Evolutionary conservation across 2,113 vertebrate species (phyloP).

Genomic region (Xiphorhynchus elegans): DNA sequence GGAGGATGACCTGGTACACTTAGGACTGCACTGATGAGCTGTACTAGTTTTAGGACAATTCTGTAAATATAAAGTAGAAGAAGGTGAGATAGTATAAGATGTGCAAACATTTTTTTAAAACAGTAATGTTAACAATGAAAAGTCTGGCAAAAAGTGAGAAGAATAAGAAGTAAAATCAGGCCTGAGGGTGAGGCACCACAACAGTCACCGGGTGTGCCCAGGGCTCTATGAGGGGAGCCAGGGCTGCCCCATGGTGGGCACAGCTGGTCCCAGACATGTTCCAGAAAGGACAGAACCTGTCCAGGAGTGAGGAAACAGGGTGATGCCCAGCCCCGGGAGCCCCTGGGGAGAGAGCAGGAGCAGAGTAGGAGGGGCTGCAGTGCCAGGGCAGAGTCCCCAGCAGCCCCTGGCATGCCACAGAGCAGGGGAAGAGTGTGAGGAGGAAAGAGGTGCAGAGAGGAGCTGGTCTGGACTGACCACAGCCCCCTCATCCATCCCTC

Average conservation of each 20-base stretch:
- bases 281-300: not conserved
- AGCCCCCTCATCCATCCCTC: too few species aligned
- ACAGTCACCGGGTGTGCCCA: not conserved
- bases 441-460: not conserved
- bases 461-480: not conserved
- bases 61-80: not conserved
- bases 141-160: not conserved
- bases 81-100: not conserved
- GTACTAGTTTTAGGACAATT: not conserved
- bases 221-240: not conserved
- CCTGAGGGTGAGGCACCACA: not conserved
- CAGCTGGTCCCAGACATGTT: not conserved
- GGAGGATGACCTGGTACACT: not conserved
- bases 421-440: not conserved
- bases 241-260: rapidly evolving
- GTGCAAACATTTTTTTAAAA: not conserved
- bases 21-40: not conserved
- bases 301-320: not conserved
- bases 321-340: not conserved
- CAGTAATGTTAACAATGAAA: not conserved
- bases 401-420: not conserved
- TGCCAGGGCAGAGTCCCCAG: not conserved
- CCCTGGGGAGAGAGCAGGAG: not conserved
- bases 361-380: not conserved
- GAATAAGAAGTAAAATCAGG: too few species aligned